phyloP scores from a whole-genome alignment of 2,113 vertebrate species.

The Scopus umbretta region DNA sequence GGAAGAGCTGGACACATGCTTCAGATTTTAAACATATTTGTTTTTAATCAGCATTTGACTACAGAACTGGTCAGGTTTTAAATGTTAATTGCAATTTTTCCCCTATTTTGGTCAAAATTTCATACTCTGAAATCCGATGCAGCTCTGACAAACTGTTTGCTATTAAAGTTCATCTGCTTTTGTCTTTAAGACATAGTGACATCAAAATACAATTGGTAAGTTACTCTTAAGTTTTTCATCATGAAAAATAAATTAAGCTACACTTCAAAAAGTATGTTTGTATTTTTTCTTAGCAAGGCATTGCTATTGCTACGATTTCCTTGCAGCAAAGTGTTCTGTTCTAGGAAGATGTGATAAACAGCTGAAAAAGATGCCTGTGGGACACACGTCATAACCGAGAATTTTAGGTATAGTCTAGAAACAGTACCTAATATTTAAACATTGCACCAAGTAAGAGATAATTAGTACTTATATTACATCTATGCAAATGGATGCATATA shows the following conservation, averaged over 20 bases:
- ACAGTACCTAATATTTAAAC: neutral
- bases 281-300: neutral
- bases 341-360: neutral
- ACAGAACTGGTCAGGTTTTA: neutral
- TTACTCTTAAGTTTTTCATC: neutral
- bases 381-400: neutral
- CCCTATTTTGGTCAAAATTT: neutral
- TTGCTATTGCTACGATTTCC: neutral
- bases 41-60: neutral
- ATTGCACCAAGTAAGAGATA: neutral
- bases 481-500: neutral
- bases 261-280: neutral
- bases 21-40: neutral
- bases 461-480: neutral
- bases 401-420: neutral
- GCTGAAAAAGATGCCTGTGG: neutral
- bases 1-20: neutral
- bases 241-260: neutral
- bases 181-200: neutral
- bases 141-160: neutral
- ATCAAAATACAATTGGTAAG: neutral
- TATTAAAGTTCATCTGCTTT: neutral
- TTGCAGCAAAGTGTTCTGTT: neutral
- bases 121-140: neutral
- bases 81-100: neutral